Percentiles rank a stretch among this genome's conserved stretches.
Conservation (phyloP, 2,888 invertebrate species). For the Aquatica leii region DNA sequence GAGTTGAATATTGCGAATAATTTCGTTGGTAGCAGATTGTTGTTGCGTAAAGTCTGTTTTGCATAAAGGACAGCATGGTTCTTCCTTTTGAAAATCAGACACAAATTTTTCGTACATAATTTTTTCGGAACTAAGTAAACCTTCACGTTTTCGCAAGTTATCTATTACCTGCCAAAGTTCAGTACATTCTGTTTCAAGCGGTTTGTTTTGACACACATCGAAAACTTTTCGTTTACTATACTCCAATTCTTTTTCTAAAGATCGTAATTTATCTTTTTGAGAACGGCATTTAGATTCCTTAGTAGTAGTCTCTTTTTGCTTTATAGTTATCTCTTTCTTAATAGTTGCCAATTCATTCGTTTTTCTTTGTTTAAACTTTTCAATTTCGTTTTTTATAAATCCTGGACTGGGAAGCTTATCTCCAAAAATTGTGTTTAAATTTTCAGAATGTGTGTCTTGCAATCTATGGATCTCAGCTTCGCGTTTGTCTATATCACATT, state of each 20-base stretch:
- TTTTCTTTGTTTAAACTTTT: conserved; percentile 66
- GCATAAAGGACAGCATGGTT: conserved; percentile 88
- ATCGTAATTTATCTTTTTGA: conserved; percentile 66
- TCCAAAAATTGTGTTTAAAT: conserved; percentile 71
- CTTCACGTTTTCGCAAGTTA: conserved; percentile 73
- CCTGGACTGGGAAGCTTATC: conserved; percentile 70
- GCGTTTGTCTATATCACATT: conserved; percentile 61
- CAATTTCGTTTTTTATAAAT: conserved; percentile 63
- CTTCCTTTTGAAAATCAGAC: conserved; percentile 68
- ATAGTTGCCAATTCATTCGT: conserved; percentile 64
- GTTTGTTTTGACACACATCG: conserved; percentile 62
- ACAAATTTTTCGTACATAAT: conserved; percentile 77
- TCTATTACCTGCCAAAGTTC: conserved; percentile 72
- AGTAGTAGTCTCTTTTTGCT: conserved; percentile 64
- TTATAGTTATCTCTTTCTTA: conserved; percentile 61
- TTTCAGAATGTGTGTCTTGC: conserved; percentile 73
- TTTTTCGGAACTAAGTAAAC: conserved; percentile 73
- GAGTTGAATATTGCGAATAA: conserved; percentile 69
- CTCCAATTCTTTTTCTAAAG: conserved; percentile 69
- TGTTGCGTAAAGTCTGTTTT: conserved; percentile 53
- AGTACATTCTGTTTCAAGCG: conserved; percentile 72
- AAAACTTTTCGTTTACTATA: conserved; percentile 47
- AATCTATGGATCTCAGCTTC: conserved; percentile 69
- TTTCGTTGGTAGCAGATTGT: conserved; percentile 64
- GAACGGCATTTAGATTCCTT: conserved; percentile 73